Conservation (phyloP, 2,113 vertebrate species). For the Etia nguti region DNA sequence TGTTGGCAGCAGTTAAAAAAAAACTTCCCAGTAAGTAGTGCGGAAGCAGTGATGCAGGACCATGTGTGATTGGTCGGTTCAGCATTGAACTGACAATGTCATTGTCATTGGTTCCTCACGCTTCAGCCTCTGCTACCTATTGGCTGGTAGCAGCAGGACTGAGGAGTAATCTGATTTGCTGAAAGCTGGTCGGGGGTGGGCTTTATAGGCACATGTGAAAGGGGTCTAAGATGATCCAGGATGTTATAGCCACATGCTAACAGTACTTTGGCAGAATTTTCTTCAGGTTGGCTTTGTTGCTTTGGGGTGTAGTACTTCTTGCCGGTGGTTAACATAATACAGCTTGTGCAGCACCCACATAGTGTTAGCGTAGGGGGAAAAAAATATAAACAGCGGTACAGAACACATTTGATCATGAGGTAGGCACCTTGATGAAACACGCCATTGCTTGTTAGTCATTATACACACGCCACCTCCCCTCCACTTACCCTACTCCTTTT, state of each 20-base stretch:
- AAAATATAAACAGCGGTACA: neutral
- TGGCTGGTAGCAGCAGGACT: neutral
- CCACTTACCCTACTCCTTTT: neutral
- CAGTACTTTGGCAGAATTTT: neutral
- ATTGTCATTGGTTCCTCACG: neutral
- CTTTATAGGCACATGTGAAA: neutral
- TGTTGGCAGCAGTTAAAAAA: neutral
- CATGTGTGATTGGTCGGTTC: neutral
- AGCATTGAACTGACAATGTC: neutral
- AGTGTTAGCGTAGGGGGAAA: neutral
- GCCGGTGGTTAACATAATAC: neutral
- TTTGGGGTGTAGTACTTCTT: neutral
- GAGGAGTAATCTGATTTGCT: neutral
- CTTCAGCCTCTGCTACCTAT: neutral
- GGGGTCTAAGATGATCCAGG: neutral
- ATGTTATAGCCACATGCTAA: neutral
- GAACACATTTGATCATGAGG: neutral
- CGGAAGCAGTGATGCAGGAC: neutral
- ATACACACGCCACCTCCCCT: neutral
- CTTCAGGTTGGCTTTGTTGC: neutral
- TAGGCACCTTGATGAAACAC: neutral
- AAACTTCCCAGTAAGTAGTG: neutral
- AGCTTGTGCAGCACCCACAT: neutral
- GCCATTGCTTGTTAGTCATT: neutral
- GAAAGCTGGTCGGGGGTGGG: neutral